Percentiles rank a stretch among this genome's conserved stretches.
phyloP scores from a whole-genome alignment of 1,140 invertebrate genomes.

The Neotoxoptera formosana region DNA sequence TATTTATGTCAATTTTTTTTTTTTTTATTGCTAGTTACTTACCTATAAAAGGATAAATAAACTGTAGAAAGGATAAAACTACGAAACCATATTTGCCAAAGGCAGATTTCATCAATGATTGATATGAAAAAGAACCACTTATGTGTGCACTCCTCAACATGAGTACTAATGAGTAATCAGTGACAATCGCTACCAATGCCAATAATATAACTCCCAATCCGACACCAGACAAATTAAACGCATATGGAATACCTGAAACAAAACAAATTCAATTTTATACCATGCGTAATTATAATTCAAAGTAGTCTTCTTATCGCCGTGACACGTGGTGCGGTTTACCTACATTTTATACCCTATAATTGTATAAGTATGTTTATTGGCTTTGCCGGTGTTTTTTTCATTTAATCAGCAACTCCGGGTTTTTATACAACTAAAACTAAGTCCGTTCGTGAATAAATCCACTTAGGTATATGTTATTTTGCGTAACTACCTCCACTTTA shows the following conservation, averaged over 20 bases:
- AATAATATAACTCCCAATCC: constrained; percentile 78
- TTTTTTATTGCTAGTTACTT: constrained; percentile 62
- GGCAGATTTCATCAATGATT: constrained; percentile 82
- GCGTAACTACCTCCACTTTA: not conserved
- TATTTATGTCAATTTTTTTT: not conserved
- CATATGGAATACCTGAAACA: constrained; percentile 79
- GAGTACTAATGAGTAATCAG: constrained; percentile 84
- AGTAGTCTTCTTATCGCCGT: not conserved
- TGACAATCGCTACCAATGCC: constrained; percentile 78
- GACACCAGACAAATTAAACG: constrained; percentile 81
- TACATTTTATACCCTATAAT: not conserved
- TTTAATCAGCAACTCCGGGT: not conserved
- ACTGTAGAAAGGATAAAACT: constrained; percentile 79
- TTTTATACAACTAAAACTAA: not conserved
- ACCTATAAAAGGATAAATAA: constrained; percentile 89
- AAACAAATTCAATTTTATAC: constrained; percentile 5
- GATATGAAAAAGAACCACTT: constrained; percentile 84
- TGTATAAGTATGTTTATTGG: not conserved
- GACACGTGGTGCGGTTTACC: not conserved
- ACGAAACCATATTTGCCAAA: constrained; percentile 84
- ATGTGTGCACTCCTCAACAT: constrained; percentile 83
- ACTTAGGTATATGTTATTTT: not conserved
- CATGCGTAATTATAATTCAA: not conserved
- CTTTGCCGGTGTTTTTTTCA: not conserved
- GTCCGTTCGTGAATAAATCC: not conserved